phyloP scores from a whole-genome alignment of 1,140 invertebrate species.

The Bombus haemorrhoidalis region DNA sequence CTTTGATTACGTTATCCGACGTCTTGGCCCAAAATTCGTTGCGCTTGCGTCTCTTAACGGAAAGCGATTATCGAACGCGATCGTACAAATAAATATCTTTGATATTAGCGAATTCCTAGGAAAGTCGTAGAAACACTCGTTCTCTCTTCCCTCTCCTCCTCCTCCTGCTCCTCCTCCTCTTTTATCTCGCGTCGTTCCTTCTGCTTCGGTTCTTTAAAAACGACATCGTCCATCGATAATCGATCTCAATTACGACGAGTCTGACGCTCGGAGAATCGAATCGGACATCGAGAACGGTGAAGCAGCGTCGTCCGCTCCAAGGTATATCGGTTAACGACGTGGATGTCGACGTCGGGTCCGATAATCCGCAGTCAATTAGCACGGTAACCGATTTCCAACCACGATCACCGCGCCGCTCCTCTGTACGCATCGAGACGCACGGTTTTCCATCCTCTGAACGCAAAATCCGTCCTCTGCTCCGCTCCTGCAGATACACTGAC shows the following conservation, averaged over 20 bases:
- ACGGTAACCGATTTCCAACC: slow-evolving; percentile 31
- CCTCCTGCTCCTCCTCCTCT: no score
- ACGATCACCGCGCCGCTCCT: neutral
- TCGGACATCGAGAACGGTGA: neutral
- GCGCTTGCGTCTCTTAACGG: neutral
- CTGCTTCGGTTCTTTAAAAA: neutral
- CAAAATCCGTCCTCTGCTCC: neutral
- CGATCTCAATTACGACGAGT: slow-evolving; percentile 11
- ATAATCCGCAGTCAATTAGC: slow-evolving; percentile 40
- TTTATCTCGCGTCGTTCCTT: no score
- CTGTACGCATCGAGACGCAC: neutral
- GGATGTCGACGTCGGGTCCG: neutral
- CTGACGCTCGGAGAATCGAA: slow-evolving; percentile 15
- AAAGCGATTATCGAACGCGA: neutral
- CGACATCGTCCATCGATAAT: slow-evolving; percentile 22
- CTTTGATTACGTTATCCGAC: neutral
- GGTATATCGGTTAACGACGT: slow-evolving; percentile 21
- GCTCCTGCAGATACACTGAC: no score
- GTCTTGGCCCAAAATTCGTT: neutral
- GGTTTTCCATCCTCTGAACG: neutral
- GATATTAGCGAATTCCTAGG: neutral
- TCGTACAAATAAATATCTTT: neutral
- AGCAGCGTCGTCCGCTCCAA: slow-evolving; percentile 7
- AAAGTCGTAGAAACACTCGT: neutral
- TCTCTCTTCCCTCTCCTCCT: no score